Base-by-base conservation (phyloP, 2,888 invertebrate species). In the Herminia tarsipennalis region DNA sequence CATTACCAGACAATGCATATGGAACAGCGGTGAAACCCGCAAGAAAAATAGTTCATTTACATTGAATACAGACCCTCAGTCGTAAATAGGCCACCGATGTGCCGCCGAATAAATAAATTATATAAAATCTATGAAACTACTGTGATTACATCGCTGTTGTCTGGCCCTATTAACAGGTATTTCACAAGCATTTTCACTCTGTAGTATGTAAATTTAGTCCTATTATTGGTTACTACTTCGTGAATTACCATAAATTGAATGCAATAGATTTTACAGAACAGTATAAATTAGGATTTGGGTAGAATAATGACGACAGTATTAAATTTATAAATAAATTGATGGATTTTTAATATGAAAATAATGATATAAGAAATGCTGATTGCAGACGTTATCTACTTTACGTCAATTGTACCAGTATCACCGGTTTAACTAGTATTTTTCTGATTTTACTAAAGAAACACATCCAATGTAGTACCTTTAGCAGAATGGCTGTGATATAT, bases 11-110 rank as follows among this genome's bases (percentile, higher is more conserved):
- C 60, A 68, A 76, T 82, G 76, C 71, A 74, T 75, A 74, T 77
- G 71, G 70, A 74, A 56, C 55, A 47, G 58, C 40, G 54, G 41
- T 41, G 56, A 58, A 58, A 61, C 58, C 65, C 73, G 68, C 71
- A 75, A 76, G 73, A 74, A 74, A 76, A 76, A 74, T 70, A 50
- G 60, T 58, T 72, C 53, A 82, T 83, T 85, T 82, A 73, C 83
- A 84, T 86, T 78, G 78, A 83, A 84, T 83, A 68, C 50, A 49
- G 49, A 52, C 67, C 73, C 60, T 63, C 41, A 34, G 25, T 24
- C 22, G 25, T 36, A 47, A 49, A 40, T 54, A 51, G 66, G 51
- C 16, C 49, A 53, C 48, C 39, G 65, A 8, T 38, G 35, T 40
- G 38, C 33, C 33, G 65, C 60, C 36, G 37, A 48, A 38, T 34